These are phyloP conservation scores for Drosophila falleni DNA, from an alignment of 2,888 invertebrate species.

Conservation along the genomic window DNA sequence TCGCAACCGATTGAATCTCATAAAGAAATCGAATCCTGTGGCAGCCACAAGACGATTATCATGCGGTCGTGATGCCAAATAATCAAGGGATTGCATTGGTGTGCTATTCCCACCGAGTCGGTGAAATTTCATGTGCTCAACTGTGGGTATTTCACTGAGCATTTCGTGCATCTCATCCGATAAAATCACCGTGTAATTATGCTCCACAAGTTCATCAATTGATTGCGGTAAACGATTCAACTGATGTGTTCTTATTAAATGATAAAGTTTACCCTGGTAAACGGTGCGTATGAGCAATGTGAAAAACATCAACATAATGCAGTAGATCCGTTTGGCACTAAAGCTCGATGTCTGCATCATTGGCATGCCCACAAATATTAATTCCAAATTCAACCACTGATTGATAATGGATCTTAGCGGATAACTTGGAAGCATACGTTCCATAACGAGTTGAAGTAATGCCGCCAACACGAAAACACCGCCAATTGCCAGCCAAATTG, in stretches of 20 bases:
- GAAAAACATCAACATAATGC: constrained; percentile 55
- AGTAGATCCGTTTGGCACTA: constrained; percentile 50
- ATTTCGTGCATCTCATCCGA: constrained; percentile 36
- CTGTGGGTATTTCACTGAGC: constrained; percentile 42
- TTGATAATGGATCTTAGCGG: background rate
- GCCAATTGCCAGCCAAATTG: constrained; percentile 57
- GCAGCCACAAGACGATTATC: constrained; percentile 36
- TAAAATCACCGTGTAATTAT: constrained; percentile 51
- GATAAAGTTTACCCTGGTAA: constrained; percentile 76
- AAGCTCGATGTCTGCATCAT: constrained; percentile 36
- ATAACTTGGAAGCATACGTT: constrained; percentile 32
- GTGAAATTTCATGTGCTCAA: constrained; percentile 44
- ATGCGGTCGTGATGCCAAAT: constrained; percentile 25
- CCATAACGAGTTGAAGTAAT: constrained; percentile 38
- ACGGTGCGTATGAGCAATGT: constrained; percentile 73
- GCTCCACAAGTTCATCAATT: constrained; percentile 53
- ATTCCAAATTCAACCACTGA: constrained; percentile 47
- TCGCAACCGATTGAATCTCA: constrained; percentile 44
- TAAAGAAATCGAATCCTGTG: constrained; percentile 43
- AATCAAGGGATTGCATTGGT: constrained; percentile 25
- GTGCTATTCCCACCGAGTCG: background rate
- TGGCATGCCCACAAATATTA: constrained; percentile 62
- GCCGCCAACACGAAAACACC: constrained; percentile 36
- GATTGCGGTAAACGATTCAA: constrained; percentile 52
- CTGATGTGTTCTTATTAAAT: constrained; percentile 69